These are phyloP conservation scores for Brevipalpus yothersi DNA, from an alignment of 1,140 invertebrate species.

Conservation along the genomic window DNA sequence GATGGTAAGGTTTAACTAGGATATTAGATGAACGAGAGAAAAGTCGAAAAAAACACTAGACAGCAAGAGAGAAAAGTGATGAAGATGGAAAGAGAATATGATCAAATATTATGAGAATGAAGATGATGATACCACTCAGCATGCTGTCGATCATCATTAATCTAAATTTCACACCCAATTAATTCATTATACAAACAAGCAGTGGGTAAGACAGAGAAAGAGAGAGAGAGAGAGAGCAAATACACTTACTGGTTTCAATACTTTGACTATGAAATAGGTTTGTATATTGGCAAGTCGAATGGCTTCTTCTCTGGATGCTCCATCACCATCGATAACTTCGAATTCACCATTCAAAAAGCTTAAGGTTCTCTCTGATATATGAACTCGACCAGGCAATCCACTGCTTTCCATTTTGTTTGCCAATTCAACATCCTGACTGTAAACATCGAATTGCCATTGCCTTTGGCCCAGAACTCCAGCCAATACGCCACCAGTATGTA, in stretches of 20 bases:
- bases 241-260: conserved; percentile 40
- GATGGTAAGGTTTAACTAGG: no score
- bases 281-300: conserved; percentile 59
- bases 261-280: conserved; percentile 69
- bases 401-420: conserved; percentile 98
- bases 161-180: neutral
- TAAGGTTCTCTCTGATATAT: conserved; percentile 77
- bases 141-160: neutral
- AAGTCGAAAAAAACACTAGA: no score
- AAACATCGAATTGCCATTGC: conserved; percentile 98
- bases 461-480: conserved; percentile 83
- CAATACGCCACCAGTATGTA: conserved; percentile 83
- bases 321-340: conserved; percentile 44
- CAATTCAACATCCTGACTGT: conserved; percentile 78
- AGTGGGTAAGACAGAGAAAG: neutral
- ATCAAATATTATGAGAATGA: no score
- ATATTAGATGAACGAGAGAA: no score
- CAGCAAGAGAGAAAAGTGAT: no score
- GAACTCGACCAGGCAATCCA: conserved; percentile 76
- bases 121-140: no score
- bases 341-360: conserved; percentile 73
- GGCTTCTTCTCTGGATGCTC: conserved; percentile 61
- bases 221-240: neutral
- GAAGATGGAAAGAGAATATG: no score
- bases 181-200: neutral